A percentile compares a stretch with the other conserved stretches of the same genome.
Evolutionary conservation across 2,888 invertebrate species (phyloP).

Genomic region (Cephus nigrinus): DNA sequence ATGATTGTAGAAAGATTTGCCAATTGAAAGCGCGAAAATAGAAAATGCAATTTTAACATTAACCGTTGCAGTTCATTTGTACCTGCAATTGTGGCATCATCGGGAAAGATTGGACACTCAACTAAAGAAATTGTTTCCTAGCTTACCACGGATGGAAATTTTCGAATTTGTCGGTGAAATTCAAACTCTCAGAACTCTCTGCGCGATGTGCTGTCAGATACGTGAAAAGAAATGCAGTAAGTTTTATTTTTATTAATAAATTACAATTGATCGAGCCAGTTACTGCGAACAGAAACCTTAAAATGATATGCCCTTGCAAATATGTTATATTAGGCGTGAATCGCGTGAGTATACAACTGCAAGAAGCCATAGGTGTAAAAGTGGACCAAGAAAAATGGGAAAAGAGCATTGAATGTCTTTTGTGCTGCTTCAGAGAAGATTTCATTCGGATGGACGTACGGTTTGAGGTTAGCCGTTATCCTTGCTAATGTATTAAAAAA

Average conservation of each 20-base stretch:
- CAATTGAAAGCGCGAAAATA: background rate
- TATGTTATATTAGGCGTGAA: constrained; percentile 26
- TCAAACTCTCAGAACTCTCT: constrained; percentile 34
- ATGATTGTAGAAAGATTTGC: background rate
- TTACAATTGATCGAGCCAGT: too few species aligned
- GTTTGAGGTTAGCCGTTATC: constrained; percentile 30
- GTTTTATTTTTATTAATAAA: constrained; percentile 2
- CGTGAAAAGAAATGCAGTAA: constrained; percentile 35
- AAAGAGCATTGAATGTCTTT: constrained; percentile 29
- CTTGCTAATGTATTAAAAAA: background rate
- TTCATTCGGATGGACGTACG: constrained; percentile 32
- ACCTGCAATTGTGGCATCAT: constrained; percentile 44
- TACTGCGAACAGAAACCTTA: too few species aligned
- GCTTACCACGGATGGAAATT: constrained; percentile 30
- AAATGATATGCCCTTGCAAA: constrained; percentile 11
- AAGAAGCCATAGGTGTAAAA: constrained; percentile 26
- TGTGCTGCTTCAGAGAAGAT: constrained; percentile 31
- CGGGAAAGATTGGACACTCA: constrained; percentile 39
- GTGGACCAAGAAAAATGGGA: constrained; percentile 27
- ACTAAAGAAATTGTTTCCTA: constrained; percentile 31
- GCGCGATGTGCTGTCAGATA: constrained; percentile 41
- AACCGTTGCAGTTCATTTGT: constrained; percentile 31
- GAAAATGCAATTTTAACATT: background rate
- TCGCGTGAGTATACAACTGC: constrained; percentile 36
- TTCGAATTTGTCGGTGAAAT: constrained; percentile 45